Evolutionary conservation across 2,797 vertebrate genomes (phyloP), one percentile per base, ranked within the genome.

Genomic region (Sphenopsis melanotis): DNA sequence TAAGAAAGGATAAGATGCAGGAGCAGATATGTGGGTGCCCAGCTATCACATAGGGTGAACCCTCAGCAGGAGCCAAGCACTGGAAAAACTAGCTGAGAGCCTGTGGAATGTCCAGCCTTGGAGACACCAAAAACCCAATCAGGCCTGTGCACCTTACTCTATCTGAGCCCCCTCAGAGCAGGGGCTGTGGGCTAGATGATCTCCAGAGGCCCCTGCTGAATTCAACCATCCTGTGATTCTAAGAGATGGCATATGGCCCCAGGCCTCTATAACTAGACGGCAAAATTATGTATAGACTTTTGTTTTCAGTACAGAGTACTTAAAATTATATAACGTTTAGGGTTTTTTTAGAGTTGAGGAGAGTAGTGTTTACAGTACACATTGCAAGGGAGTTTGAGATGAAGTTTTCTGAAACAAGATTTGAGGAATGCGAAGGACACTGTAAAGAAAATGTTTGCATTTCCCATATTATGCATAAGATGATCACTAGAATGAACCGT

Each of bases 381-480:
- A 11, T 56, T 79, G 32, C 18, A 42, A 22, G 8, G 15, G 9
- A 78, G 3, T 56, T 87, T 49, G 22, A 63, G 34, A 34, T 49
- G 5, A 56, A 49, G 5, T 49, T 56, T 70, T 56, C 36, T 49
- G 42, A 56, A 39, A 42, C 32, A 41, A 47, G 30, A 56, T 49
- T 63, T 63, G 30, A 49, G 32, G 27, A 71, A 79, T 27, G 5
- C 49, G 57, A 49, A 56, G 10, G 42, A 32, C 42, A 14, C 2
- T 36, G 14, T 15, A 36, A 49, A 42, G 7, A 27, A 56, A 70
- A 63, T 9, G 0, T 24, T 61, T 41, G 3, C 0, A 0, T 56
- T 70, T 47, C 21, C 14, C 15, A 27, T 56, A 15, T 15, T 70
- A 36, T 32, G 16, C 70, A 36, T 34, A 70, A 55, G 19, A 55